Evolutionary conservation across 2,797 vertebrate genomes (phyloP), one percentile per base, ranked within the genome.

Genomic region (Thaleichthys pacificus): DNA sequence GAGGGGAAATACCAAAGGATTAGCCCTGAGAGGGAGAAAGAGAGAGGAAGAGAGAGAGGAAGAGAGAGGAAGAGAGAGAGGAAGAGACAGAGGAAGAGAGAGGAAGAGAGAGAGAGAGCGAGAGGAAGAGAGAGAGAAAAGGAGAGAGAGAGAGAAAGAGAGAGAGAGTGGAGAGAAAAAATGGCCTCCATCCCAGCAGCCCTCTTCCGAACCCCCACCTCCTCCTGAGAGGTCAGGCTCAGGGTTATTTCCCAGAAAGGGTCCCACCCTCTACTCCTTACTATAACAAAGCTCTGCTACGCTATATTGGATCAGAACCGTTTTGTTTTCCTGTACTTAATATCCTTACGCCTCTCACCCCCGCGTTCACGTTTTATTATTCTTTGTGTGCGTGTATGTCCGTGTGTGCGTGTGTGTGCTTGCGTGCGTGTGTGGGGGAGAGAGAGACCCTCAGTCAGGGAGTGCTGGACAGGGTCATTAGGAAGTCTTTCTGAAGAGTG

Each of bases 221-320:
- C 2, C 73, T 74, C 14, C 73, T 56, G 72, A 17, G 66, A 84
- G 88, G 89, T 91, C 89, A 91, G 70, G 81, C 70, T 70, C 56
- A 1, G 81, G 88, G 87, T 88, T 77, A 67, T 73, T 87, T 90
- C 89, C 70, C 87, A 85, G 85, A 88, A 87, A 78, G 74, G 66
- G 77, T 82, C 82, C 77, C 85, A 81, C 82, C 79, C 86, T 84
- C 76, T 0, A 77, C 71, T 81, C 71, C 73, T 51, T 57, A 60
- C 80, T 81, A 88, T 80, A 87, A 87, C 86, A 90, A 87, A 80
- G 79, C 75, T 69, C 58, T 72, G 64, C 72, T 78, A 80, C 82
- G 66, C 66, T 76, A 24, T 61, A 35, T 22, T 58, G 7, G 30
- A 24, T 21, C 5, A n/a, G 63, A 66, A 32, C 26, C 11, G 1